Evolutionary conservation across 2,113 vertebrate species (phyloP), one percentile per base, ranked within the genome.

Genomic region (Diadophis punctatus): DNA sequence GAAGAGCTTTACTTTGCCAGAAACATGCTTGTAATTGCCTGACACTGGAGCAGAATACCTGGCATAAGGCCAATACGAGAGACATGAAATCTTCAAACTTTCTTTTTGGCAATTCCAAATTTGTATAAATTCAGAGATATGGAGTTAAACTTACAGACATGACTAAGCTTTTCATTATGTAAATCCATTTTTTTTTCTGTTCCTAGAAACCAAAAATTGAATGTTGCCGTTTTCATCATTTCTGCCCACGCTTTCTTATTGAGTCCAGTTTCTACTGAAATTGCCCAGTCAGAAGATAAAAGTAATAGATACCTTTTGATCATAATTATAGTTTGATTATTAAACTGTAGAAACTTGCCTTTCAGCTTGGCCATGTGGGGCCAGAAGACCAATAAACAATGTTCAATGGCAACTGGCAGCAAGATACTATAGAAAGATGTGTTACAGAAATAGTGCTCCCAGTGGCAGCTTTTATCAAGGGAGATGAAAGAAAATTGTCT

Each of bases 401-500:
- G 92, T 97, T 91, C 96, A 92, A 95, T 96, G 95, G 94, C 92
- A 49, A 94, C 94, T 96, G 95, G 88, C 91, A 95, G 95, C 94
- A 96, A 97, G 95, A 94, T 95, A 95, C 74, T 93, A 92, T 96
- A 94, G 92, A 95, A 94, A 95, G 56, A 85, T 87, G 94, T 96
- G 95, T 87, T 96, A 94, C 97, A 95, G 90, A 93, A 96, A 95
- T 96, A 89, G 43, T 68, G 96, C 95, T 96, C 96, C 93, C 95
- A 96, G 49, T 92, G 89, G 90, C 94, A 95, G 93, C 94, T 92
- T 94, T 96, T 93, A 94, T 89, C 95, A 96, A 96, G 96, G 96
- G 97, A 97, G 95, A 94, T 96, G 92, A 87, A 94, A 85, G 48
- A 96, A 96, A 96, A 96, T 96, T 96, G 1, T 97, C 96, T 99